Conservation (phyloP, 2,113 vertebrate genomes). For the Brienomyrus brachyistius region DNA sequence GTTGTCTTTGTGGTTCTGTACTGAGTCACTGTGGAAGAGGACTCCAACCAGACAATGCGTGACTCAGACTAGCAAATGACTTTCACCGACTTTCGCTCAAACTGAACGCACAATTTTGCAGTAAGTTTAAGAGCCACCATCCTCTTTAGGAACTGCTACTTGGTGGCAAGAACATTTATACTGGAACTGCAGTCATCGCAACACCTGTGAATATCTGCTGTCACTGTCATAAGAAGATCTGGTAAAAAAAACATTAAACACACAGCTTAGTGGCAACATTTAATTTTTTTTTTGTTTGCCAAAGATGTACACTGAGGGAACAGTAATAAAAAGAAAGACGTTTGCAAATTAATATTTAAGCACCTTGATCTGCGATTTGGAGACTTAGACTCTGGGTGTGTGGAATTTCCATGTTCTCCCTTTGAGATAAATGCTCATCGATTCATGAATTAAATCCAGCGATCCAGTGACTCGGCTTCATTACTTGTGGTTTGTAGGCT, state of each 20-base stretch:
- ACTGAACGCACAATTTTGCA: background rate
- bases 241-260: background rate
- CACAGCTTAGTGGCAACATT: background rate
- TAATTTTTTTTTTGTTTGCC: background rate
- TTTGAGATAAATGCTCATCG: background rate
- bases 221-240: background rate
- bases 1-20: background rate
- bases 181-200: background rate
- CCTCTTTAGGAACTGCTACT: background rate
- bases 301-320: background rate
- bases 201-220: background rate
- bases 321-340: background rate
- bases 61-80: background rate
- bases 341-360: background rate
- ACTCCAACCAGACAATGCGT: background rate
- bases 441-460: background rate
- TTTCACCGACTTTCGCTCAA: background rate
- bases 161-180: background rate
- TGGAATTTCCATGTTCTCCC: background rate
- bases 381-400: background rate
- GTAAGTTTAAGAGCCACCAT: background rate
- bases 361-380: background rate
- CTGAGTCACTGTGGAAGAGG: background rate
- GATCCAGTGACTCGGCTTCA: background rate
- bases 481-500: background rate